Conservation (phyloP, 2,888 invertebrate genomes). For the Lasioglossum lativentre region DNA sequence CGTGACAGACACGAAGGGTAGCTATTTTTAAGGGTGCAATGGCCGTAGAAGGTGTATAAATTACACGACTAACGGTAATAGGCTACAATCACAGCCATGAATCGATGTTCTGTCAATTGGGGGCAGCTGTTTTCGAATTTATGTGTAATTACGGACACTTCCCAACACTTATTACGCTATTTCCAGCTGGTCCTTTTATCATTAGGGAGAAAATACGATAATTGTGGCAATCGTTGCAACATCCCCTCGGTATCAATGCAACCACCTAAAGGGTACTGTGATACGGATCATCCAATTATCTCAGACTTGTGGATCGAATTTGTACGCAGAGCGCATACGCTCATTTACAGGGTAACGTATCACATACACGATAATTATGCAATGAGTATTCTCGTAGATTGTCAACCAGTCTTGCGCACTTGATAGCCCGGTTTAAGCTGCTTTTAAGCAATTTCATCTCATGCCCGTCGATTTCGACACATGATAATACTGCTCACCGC, state of each 20-base stretch:
- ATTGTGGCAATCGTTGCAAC: slow-evolving; percentile 15
- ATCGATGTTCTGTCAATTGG: not conserved
- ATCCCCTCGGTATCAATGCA: slow-evolving; percentile 15
- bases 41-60: not conserved
- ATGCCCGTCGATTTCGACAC: too few species aligned
- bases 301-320: slow-evolving; percentile 40
- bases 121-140: slow-evolving; percentile 8
- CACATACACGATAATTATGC: slow-evolving; percentile 35
- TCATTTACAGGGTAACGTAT: slow-evolving; percentile 39
- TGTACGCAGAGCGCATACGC: slow-evolving; percentile 14
- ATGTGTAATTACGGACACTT: not conserved
- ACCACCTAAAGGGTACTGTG: slow-evolving; percentile 36
- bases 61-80: not conserved
- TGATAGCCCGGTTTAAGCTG: slow-evolving; percentile 3
- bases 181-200: slow-evolving; percentile 17
- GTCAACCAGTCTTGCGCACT: slow-evolving; percentile 18
- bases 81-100: not conserved
- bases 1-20: not conserved
- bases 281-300: slow-evolving; percentile 56
- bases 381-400: slow-evolving; percentile 34
- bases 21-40: not conserved
- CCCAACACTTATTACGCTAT: not conserved
- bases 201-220: slow-evolving; percentile 17
- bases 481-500: not conserved
- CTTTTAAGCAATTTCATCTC: slow-evolving; percentile 14